A percentile compares a stretch with the other conserved stretches of the same genome.
Evolutionary conservation across 2,797 vertebrate species (phyloP).

Genomic region (Apogon hyalosoma): DNA sequence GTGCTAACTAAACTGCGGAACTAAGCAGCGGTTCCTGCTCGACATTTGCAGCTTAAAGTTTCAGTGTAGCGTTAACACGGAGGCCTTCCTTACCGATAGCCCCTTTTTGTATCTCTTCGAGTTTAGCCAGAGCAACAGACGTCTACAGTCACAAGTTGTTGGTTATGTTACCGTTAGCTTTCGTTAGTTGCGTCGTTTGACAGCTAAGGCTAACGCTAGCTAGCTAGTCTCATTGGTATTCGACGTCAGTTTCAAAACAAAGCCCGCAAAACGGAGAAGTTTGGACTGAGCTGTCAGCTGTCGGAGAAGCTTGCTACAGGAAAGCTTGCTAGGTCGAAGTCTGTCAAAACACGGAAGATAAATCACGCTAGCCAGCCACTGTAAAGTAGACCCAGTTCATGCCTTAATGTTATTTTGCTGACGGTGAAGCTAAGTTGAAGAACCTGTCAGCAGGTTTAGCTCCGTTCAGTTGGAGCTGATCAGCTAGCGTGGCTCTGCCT

Average conservation of each 20-base stretch:
- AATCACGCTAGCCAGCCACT: background rate
- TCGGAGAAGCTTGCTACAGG: conserved; percentile 7
- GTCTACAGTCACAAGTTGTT: conserved; percentile 40
- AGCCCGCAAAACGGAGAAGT: conserved; percentile 66
- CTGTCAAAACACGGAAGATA: conserved; percentile 1
- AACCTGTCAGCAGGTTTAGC: conserved; percentile 39
- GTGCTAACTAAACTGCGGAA: conserved; percentile 74
- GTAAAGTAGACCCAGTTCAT: conserved; percentile 4
- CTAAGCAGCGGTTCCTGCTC: conserved; percentile 33
- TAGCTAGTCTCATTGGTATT: conserved; percentile 70
- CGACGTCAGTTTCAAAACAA: conserved; percentile 80
- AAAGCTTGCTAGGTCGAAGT: background rate
- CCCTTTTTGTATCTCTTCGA: background rate
- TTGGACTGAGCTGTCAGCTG: conserved; percentile 48
- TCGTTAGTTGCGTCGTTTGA: conserved; percentile 70
- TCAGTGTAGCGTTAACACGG: conserved; percentile 5
- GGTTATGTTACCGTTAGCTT: conserved; percentile 58
- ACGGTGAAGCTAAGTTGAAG: conserved; percentile 25
- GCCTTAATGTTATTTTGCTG: conserved; percentile 22
- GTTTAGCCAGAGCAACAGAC: conserved; percentile 11
- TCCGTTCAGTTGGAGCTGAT: conserved; percentile 24
- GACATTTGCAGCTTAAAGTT: conserved; percentile 35
- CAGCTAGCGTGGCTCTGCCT: background rate
- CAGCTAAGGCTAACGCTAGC: conserved; percentile 80
- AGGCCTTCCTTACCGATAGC: conserved; percentile 25